Percentiles rank a stretch among this genome's conserved stretches.
Conservation (phyloP, 2,113 vertebrate genomes). For the Anhinga anhinga region DNA sequence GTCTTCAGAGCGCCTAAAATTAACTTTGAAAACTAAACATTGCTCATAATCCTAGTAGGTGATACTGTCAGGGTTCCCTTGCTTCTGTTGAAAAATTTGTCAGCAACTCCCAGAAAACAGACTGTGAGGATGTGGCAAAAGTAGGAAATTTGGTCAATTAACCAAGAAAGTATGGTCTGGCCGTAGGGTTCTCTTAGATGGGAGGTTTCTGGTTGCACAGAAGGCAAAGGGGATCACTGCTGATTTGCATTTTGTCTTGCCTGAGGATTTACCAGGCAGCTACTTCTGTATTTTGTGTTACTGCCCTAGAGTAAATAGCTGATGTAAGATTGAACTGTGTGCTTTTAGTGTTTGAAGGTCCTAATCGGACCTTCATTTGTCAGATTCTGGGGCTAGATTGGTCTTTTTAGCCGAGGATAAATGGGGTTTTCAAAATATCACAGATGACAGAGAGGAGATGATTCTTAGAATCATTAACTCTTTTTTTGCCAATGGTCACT, state of each 20-base stretch:
- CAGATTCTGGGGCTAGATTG: neutral
- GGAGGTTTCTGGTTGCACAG: neutral
- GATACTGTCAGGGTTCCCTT: neutral
- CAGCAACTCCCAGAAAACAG: neutral
- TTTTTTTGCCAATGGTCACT: neutral
- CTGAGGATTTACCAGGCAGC: neutral
- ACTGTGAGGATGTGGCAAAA: neutral
- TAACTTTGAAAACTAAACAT: neutral
- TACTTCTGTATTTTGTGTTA: neutral
- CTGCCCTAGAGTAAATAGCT: neutral
- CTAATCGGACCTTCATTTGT: neutral
- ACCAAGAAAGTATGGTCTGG: neutral
- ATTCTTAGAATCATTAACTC: neutral
- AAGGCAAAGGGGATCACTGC: neutral
- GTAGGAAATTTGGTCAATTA: neutral
- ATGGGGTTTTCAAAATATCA: neutral
- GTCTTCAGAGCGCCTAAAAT: neutral
- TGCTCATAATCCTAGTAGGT: neutral
- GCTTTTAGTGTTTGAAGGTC: neutral
- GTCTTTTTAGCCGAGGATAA: neutral
- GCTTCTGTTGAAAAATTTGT: neutral
- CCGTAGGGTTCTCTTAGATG: neutral
- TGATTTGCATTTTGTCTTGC: neutral
- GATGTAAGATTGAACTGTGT: neutral
- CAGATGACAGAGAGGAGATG: neutral